Conservation (phyloP, 1,140 invertebrate species). For the Bombus cullumanus region DNA sequence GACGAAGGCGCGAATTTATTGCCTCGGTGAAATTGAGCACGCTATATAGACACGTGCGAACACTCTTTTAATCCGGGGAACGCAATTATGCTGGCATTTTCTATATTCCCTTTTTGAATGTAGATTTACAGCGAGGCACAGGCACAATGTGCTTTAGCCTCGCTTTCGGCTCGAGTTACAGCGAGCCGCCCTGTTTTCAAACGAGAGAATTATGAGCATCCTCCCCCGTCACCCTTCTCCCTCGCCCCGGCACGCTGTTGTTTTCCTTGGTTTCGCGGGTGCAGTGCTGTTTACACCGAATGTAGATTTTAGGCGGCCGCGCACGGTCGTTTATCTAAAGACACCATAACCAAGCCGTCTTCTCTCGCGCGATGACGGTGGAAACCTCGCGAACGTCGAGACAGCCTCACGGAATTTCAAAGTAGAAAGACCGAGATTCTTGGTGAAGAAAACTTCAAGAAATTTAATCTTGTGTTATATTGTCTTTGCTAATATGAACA, state of each 20-base stretch:
- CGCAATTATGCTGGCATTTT: slow-evolving; percentile 62
- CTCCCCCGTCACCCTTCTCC: neutral
- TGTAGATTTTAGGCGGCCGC: slow-evolving; percentile 60
- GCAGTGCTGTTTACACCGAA: slow-evolving; percentile 59
- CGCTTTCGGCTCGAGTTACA: slow-evolving; percentile 37
- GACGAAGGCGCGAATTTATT: slow-evolving; percentile 48
- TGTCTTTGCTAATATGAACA: neutral
- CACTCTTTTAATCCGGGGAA: slow-evolving; percentile 55
- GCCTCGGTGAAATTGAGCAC: slow-evolving; percentile 43
- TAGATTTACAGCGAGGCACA: slow-evolving; percentile 56
- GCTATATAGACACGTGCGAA: slow-evolving; percentile 24
- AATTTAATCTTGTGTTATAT: neutral
- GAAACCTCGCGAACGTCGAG: neutral
- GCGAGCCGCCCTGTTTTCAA: slow-evolving; percentile 26
- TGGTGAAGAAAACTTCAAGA: neutral
- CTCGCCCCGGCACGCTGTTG: neutral
- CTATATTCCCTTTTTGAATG: slow-evolving; percentile 60
- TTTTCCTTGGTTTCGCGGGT: neutral
- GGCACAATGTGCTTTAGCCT: slow-evolving; percentile 58
- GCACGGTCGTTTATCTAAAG: slow-evolving; percentile 39
- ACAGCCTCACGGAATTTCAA: neutral
- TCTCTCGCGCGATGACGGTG: slow-evolving; percentile 6
- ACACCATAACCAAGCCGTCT: slow-evolving; percentile 44
- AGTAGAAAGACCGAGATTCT: neutral
- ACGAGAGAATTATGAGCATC: slow-evolving; percentile 61